These are phyloP conservation scores for Hypomecis punctinalis DNA, from an alignment of 2,888 invertebrate species.

Conservation along the genomic window DNA sequence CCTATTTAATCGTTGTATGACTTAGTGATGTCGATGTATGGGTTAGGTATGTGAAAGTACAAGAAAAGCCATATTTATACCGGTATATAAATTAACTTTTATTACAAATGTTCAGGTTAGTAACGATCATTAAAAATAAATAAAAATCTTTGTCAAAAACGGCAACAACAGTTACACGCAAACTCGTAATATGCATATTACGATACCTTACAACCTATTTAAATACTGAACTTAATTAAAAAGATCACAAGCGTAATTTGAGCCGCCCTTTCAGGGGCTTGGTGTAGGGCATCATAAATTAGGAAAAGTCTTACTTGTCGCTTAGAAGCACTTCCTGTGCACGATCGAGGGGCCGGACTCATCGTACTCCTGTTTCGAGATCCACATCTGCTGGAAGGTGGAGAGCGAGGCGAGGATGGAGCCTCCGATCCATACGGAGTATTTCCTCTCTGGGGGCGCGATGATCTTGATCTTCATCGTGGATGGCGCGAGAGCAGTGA, in stretches of 20 bases:
- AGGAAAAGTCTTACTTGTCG: slow-evolving; percentile 76
- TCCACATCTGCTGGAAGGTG: slow-evolving; percentile 98
- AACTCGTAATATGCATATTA: slow-evolving; percentile 85
- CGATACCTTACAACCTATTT: slow-evolving; percentile 82
- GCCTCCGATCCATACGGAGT: slow-evolving; percentile 98
- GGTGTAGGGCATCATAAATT: slow-evolving; percentile 81
- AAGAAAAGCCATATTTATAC: slow-evolving; percentile 69
- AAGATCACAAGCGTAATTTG: slow-evolving; percentile 84
- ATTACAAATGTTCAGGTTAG: slow-evolving; percentile 79
- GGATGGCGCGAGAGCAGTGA: slow-evolving; percentile 95
- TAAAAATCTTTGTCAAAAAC: slow-evolving; percentile 81
- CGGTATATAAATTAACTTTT: slow-evolving; percentile 82
- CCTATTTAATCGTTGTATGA: background rate
- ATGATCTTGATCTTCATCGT: slow-evolving; percentile 98
- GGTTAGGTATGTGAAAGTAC: slow-evolving; percentile 42
- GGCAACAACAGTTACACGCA: slow-evolving; percentile 64
- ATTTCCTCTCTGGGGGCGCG: slow-evolving; percentile 97
- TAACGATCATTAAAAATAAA: slow-evolving; percentile 79
- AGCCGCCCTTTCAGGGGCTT: slow-evolving; percentile 75
- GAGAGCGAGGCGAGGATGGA: slow-evolving; percentile 96
- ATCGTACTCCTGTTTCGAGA: slow-evolving; percentile 99
- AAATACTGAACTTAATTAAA: slow-evolving; percentile 82
- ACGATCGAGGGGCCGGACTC: slow-evolving; percentile 98
- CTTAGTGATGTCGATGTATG: slow-evolving; percentile 9
- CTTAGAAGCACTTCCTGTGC: slow-evolving; percentile 94